phyloP scores from a whole-genome alignment of 2,113 vertebrate species.

The Saguinus imperator region DNA sequence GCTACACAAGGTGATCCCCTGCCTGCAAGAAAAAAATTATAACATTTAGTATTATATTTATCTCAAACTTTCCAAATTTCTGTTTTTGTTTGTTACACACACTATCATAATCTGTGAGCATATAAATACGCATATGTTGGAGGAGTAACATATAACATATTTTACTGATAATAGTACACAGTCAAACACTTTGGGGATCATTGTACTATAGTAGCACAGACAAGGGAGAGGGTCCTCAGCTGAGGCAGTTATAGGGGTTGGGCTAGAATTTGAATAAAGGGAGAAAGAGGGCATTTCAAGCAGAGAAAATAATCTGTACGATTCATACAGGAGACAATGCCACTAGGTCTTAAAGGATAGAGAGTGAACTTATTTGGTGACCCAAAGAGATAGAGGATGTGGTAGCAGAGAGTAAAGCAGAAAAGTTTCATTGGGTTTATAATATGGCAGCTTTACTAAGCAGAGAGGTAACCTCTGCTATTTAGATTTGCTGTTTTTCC shows the following conservation, averaged over 20 bases:
- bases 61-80: neutral
- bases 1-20: neutral
- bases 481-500: neutral
- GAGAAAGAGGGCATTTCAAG: neutral
- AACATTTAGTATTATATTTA: neutral
- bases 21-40: neutral
- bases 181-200: neutral
- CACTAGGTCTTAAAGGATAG: neutral
- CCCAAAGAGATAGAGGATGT: neutral
- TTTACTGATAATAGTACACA: neutral
- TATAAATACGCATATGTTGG: neutral
- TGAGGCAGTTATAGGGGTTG: neutral
- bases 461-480: neutral
- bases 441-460: neutral
- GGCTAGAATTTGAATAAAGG: neutral
- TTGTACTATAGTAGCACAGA: neutral
- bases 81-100: neutral
- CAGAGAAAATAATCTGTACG: neutral
- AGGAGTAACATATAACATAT: neutral
- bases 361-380: neutral
- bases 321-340: neutral
- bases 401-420: neutral
- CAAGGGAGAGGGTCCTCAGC: neutral
- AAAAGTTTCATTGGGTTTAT: neutral
- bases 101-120: neutral